Evolutionary conservation across 1,140 invertebrate genomes (phyloP).

Genomic region (Solenopsis fugax): DNA sequence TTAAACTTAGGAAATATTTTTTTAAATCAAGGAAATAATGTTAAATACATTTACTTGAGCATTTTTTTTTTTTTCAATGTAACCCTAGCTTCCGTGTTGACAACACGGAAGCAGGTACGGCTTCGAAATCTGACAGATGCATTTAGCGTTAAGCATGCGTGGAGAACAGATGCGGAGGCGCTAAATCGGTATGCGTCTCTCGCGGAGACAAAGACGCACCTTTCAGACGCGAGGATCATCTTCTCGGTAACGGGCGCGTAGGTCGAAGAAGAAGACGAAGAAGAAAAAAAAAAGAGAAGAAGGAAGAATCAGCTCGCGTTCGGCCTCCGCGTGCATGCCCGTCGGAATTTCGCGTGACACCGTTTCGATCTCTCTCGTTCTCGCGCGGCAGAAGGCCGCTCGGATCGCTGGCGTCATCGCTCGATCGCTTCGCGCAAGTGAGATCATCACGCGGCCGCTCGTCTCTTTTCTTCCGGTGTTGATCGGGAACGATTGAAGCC

Average conservation of each 20-base stretch:
- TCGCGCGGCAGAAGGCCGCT: constrained; percentile 29
- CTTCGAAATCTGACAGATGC: constrained; percentile 1
- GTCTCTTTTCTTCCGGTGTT: constrained; percentile 39
- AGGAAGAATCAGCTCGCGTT: not conserved
- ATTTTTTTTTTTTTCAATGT: not conserved
- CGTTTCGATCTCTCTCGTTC: constrained; percentile 47
- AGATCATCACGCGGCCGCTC: constrained; percentile 28
- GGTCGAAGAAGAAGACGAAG: constrained; percentile 13
- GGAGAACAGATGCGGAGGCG: not conserved
- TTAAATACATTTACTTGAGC: too few relatives aligned
- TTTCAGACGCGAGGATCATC: constrained; percentile 38
- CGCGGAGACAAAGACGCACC: constrained; percentile 34
- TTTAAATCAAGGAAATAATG: too few relatives aligned
- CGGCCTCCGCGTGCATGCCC: constrained; percentile 38
- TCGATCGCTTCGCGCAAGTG: constrained; percentile 27
- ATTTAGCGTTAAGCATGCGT: not conserved
- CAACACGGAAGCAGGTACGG: not conserved
- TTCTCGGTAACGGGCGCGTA: constrained; percentile 32
- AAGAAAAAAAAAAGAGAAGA: not conserved
- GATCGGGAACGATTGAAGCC: constrained; percentile 37
- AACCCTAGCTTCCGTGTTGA: not conserved
- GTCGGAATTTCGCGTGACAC: constrained; percentile 60
- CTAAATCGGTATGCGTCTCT: constrained; percentile 15
- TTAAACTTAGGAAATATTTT: too few relatives aligned
- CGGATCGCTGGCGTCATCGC: constrained; percentile 46